Conservation (phyloP, 2,888 invertebrate species). For the Gordius sp. region DNA sequence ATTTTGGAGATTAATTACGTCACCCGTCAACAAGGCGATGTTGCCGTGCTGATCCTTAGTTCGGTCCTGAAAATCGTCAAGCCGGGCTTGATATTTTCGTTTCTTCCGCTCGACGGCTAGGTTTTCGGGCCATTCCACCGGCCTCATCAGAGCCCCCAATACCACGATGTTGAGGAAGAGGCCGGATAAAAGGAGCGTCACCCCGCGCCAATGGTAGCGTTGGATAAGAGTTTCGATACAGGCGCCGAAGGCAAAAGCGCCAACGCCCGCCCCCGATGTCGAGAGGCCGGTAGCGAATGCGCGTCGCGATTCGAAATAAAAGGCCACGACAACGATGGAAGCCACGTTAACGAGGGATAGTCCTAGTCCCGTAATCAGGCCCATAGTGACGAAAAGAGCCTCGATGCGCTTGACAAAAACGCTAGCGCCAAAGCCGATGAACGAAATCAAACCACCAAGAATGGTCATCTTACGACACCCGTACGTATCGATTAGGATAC, state of each 20-base stretch:
- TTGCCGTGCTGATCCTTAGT: background rate
- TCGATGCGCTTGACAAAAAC: constrained; percentile 45
- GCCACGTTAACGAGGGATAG: constrained; percentile 19
- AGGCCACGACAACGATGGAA: constrained; percentile 19
- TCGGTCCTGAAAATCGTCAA: constrained; percentile 4
- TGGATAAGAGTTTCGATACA: constrained; percentile 44
- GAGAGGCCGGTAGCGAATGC: constrained; percentile 28
- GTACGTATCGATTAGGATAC: constrained; percentile 29
- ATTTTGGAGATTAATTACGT: constrained; percentile 25
- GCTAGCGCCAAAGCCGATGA: constrained; percentile 43
- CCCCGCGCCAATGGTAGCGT: constrained; percentile 41
- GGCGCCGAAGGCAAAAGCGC: constrained; percentile 59
- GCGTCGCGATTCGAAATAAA: constrained; percentile 18
- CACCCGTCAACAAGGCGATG: constrained; percentile 1
- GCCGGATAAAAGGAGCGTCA: constrained; percentile 32
- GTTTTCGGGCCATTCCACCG: constrained; percentile 50
- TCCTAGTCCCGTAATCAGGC: constrained; percentile 18
- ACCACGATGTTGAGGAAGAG: constrained; percentile 54
- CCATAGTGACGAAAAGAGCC: constrained; percentile 42
- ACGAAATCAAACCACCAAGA: constrained; percentile 46
- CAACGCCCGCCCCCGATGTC: constrained; percentile 51
- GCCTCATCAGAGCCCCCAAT: constrained; percentile 53
- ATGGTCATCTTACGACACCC: constrained; percentile 54
- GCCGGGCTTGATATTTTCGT: background rate
- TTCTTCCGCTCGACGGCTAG: background rate